These are phyloP conservation scores for Perognathus longimembris DNA, from an alignment of 2,113 vertebrate genomes.

Conservation along the genomic window DNA sequence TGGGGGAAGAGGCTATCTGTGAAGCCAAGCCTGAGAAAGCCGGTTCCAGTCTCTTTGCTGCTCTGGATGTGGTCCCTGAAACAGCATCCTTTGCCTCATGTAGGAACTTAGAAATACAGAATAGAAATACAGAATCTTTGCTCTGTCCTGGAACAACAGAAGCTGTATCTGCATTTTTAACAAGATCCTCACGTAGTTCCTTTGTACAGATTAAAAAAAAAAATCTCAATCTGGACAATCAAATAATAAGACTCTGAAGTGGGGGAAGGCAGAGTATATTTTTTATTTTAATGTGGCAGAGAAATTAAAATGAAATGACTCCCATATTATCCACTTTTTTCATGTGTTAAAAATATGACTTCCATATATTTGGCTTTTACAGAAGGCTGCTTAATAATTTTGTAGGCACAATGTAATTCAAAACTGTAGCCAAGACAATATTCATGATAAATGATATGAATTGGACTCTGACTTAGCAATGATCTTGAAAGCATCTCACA, in stretches of 20 bases:
- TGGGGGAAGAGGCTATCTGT: too few relatives aligned
- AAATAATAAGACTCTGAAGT: background rate
- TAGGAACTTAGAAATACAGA: background rate
- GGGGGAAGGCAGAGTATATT: background rate
- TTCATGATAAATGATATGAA: conserved; percentile 31
- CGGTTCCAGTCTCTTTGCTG: background rate
- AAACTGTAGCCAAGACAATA: conserved; percentile 11
- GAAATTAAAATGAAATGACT: conserved; percentile 32
- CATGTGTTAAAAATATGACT: background rate
- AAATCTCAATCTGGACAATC: background rate
- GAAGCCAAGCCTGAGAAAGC: background rate
- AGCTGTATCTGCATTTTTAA: background rate
- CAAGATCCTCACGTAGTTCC: background rate
- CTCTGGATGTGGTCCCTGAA: background rate
- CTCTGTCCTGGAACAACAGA: background rate
- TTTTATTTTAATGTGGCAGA: conserved; percentile 3
- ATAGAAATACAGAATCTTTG: background rate
- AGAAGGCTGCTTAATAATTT: conserved; percentile 4
- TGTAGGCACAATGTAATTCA: conserved; percentile 33
- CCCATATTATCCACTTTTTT: background rate
- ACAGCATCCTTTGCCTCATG: background rate
- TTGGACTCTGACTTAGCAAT: background rate
- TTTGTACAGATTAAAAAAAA: background rate
- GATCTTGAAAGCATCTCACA: background rate
- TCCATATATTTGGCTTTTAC: background rate